Evolutionary conservation across 1,140 invertebrate genomes (phyloP).

Genomic region (Danaus plexippus): DNA sequence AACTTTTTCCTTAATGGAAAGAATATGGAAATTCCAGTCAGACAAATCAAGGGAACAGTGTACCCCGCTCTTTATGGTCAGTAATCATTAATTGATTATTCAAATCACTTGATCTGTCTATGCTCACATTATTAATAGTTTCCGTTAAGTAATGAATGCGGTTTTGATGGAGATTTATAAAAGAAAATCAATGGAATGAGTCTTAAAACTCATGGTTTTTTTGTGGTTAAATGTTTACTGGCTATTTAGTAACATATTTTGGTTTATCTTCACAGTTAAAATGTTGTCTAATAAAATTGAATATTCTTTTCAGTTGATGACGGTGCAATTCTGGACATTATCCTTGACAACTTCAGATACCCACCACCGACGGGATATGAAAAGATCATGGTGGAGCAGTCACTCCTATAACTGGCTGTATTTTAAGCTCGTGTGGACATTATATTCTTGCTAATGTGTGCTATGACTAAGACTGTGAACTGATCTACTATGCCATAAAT

Average conservation of each 20-base stretch:
- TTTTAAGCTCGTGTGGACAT: slow-evolving; percentile 25
- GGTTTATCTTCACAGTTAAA: too few species aligned
- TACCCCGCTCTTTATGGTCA: slow-evolving; percentile 96
- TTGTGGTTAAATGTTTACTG: too few species aligned
- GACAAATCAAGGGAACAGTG: slow-evolving; percentile 90
- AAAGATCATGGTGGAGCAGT: slow-evolving; percentile 97
- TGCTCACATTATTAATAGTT: too few species aligned
- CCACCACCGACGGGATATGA: slow-evolving; percentile 92
- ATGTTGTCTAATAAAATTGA: not conserved
- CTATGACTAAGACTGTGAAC: too few species aligned
- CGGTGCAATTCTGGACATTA: slow-evolving; percentile 96
- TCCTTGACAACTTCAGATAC: slow-evolving; percentile 90
- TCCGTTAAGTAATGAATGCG: too few species aligned
- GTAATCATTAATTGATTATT: slow-evolving; percentile 21
- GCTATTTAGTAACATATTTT: too few species aligned
- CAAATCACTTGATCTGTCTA: not conserved
- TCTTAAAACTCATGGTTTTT: too few species aligned
- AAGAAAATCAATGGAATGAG: too few species aligned
- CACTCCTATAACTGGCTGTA: slow-evolving; percentile 82
- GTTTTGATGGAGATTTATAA: too few species aligned
- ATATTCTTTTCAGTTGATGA: slow-evolving; percentile 90
- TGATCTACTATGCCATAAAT: too few species aligned
- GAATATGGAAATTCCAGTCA: slow-evolving; percentile 86
- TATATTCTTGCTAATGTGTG: slow-evolving; percentile 9
- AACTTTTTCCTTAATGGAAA: slow-evolving; percentile 97